These are phyloP conservation scores for Nematopogon swammerdamellus DNA, from an alignment of 2,888 invertebrate genomes.

Conservation along the genomic window DNA sequence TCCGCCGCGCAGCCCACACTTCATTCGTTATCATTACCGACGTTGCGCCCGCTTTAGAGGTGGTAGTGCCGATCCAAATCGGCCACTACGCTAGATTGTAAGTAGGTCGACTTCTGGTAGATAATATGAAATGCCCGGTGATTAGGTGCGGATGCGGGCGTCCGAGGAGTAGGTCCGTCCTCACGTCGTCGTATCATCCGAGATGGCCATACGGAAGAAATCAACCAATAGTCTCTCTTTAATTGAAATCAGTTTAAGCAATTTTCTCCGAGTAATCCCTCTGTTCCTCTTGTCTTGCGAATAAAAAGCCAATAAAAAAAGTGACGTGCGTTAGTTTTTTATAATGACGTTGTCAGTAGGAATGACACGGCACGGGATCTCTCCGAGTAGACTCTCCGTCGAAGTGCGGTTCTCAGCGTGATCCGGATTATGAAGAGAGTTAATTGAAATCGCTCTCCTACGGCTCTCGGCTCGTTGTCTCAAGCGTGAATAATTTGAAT, in stretches of 20 bases:
- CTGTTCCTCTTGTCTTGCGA: too few species aligned
- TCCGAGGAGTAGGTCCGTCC: background rate
- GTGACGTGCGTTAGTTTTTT: background rate
- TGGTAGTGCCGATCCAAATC: background rate
- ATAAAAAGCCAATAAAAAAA: too few species aligned
- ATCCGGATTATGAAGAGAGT: conserved; percentile 49
- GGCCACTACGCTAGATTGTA: background rate
- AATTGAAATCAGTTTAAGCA: too few species aligned
- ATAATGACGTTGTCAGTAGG: background rate
- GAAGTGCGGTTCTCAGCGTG: conserved; percentile 16
- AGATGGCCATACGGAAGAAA: too few species aligned
- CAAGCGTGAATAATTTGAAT: conserved; percentile 19
- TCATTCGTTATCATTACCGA: background rate
- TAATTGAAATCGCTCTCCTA: conserved; percentile 50
- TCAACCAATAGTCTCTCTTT: too few species aligned
- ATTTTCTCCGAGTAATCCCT: too few species aligned
- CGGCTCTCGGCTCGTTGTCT: conserved; percentile 15
- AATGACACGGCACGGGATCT: background rate
- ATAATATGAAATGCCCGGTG: background rate
- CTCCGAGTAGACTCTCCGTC: background rate
- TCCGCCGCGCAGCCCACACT: background rate
- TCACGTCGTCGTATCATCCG: background rate
- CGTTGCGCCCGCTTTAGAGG: background rate
- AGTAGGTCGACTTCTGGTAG: background rate
- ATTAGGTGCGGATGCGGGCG: too few species aligned